Percentiles rank a stretch among this genome's conserved stretches.
phyloP scores from a whole-genome alignment of 2,888 invertebrate genomes.

The Antheraea yamamai region DNA sequence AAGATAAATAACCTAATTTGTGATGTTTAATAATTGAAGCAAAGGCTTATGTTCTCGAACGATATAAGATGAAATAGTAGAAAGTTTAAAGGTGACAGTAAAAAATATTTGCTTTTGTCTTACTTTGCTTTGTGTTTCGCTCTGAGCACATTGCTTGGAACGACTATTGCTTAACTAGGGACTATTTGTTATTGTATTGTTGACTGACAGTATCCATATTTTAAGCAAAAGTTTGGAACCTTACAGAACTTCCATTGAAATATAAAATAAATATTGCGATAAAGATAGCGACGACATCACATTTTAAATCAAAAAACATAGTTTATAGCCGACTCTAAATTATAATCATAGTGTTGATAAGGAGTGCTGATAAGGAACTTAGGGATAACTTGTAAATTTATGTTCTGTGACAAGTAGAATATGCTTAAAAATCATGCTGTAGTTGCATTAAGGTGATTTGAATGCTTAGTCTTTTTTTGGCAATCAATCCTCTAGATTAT shows the following conservation, averaged over 20 bases:
- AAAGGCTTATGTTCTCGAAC: neutral
- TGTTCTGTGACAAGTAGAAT: too few relatives aligned
- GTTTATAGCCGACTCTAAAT: too few relatives aligned
- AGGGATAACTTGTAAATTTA: too few relatives aligned
- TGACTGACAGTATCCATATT: neutral
- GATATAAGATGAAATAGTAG: neutral
- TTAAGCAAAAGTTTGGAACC: neutral
- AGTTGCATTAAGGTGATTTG: too few relatives aligned
- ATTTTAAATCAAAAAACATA: too few relatives aligned
- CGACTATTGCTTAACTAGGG: neutral
- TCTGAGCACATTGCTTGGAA: neutral
- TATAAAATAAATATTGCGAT: neutral
- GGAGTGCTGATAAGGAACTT: too few relatives aligned
- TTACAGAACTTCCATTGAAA: neutral
- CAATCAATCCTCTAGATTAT: too few relatives aligned
- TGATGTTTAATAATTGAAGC: neutral
- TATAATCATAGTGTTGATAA: too few relatives aligned
- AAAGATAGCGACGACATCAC: too few relatives aligned
- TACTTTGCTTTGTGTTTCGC: neutral
- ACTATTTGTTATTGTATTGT: conserved; percentile 7
- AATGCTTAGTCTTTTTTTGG: too few relatives aligned
- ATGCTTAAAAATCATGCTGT: too few relatives aligned
- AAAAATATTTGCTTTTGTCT: conserved; percentile 6
- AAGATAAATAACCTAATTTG: neutral
- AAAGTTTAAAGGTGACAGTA: neutral